Base-by-base conservation (phyloP, 1,140 invertebrate genomes). In the Zaprionus vittiger region DNA sequence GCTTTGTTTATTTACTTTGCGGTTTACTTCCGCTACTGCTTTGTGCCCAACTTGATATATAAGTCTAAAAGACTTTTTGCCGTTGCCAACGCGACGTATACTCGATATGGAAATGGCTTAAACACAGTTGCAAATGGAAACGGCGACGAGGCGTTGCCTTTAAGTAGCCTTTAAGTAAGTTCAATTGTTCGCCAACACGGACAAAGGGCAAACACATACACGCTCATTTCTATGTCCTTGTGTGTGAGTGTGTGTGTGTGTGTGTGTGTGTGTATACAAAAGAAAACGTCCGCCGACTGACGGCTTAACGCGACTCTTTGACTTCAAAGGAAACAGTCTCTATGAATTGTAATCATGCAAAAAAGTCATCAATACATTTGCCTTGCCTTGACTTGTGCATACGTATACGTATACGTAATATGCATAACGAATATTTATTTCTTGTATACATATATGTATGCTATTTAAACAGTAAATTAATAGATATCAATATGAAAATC, bases 1-100 rank as follows among this genome's bases (percentile, higher is more conserved):
- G 22, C 54, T 56, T 56, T 59, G 61, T 79, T 79, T 79, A 63
- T 80, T 80, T 79, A 74, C 73, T 77, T 72, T 77, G 74, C 37
- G 74, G 74, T 47, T 77, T 77, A 64, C 59, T 75, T 70, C 55
- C 52, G 31, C 59, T 31, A 31, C n/a, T 41, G 54, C 54, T 56
- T 56, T 31, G 24, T 56, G n/a, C 26, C 26, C 54, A 17, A 56
- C 54, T 26, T n/a, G 54, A 56, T 56, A 31, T 26, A 24, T 28
- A 56, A 31, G 22, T 26, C 54, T 56, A 26, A 56, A 31, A 56
- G 26, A 56, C 24, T 56, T 52, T 52, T 52, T 52, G 47, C 20
- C 22, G 41, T 52, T 52, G 20, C 20, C 47, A 52, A 52, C 47
- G 47, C 9, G 47, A 52, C 17, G 47, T 49, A 49, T 22, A 49